phyloP scores from a whole-genome alignment of 2,113 vertebrate species.

The Nymphicus hollandicus region DNA sequence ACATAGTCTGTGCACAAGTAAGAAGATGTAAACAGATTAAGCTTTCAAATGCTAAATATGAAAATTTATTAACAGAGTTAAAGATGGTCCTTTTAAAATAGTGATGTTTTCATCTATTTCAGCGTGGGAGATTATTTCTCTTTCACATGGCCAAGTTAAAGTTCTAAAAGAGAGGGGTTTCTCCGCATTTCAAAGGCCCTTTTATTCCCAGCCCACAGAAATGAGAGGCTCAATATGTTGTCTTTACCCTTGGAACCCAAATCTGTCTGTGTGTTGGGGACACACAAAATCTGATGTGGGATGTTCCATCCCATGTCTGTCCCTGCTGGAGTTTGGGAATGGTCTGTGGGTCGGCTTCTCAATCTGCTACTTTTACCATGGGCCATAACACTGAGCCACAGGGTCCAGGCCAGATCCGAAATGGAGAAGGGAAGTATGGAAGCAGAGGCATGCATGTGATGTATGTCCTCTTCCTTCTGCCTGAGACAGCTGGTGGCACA shows the following conservation, averaged over 20 bases:
- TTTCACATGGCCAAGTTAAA: not conserved
- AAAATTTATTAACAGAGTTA: not conserved
- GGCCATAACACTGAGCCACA: fast-evolving
- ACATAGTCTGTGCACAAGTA: not conserved
- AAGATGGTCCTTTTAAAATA: not conserved
- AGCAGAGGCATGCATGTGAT: not conserved
- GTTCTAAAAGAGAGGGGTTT: not conserved
- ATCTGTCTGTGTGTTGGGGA: not conserved
- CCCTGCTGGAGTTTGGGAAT: not conserved
- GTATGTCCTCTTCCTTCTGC: not conserved
- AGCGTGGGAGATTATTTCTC: not conserved
- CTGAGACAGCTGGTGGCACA: not conserved
- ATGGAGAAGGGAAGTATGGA: not conserved
- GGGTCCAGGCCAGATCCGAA: not conserved
- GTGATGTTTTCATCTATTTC: not conserved
- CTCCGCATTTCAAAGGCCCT: not conserved
- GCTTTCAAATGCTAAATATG: not conserved
- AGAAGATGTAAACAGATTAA: not conserved
- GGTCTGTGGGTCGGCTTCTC: not conserved
- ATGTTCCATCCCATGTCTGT: fast-evolving
- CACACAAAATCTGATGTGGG: fast-evolving
- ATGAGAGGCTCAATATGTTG: not conserved
- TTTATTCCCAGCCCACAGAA: not conserved
- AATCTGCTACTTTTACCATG: not conserved
- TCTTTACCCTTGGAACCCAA: fast-evolving